A percentile compares a stretch with the other conserved stretches of the same genome.
These are phyloP conservation scores for Procambarus virginalis DNA, from an alignment of 1,140 invertebrate species.

Conservation along the genomic window DNA sequence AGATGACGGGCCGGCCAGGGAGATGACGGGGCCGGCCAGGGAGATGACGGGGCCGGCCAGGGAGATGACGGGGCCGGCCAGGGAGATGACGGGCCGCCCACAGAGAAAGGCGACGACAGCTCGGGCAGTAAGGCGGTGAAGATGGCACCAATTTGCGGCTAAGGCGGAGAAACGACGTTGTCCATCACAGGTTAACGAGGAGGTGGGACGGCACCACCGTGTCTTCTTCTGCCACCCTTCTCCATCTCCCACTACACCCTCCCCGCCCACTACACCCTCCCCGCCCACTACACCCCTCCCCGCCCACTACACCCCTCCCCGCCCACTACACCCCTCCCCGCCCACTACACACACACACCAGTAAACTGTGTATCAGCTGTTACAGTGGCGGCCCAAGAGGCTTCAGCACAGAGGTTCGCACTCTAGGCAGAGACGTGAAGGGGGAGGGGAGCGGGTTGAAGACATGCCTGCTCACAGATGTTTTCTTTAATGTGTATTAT, in stretches of 20 bases:
- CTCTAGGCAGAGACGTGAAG: too few species aligned
- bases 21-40: too few species aligned
- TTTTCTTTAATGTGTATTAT: too few species aligned
- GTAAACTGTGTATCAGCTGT: neutral
- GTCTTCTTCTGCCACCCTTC: neutral
- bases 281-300: neutral
- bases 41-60: too few species aligned
- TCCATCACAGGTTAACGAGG: slow-evolving; percentile 52
- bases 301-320: neutral
- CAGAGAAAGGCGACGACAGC: neutral
- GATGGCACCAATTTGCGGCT: slow-evolving; percentile 56
- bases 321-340: neutral
- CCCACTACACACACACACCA: neutral
- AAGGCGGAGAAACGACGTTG: slow-evolving; percentile 44
- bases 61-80: too few species aligned
- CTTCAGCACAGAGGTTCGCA: too few species aligned
- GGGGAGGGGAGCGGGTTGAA: too few species aligned
- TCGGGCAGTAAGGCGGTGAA: slow-evolving; percentile 7
- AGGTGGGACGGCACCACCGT: neutral
- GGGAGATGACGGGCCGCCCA: neutral
- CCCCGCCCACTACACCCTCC: neutral
- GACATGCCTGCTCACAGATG: too few species aligned
- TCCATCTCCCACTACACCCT: neutral
- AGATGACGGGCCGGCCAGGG: too few species aligned
- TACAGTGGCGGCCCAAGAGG: neutral